A percentile compares a stretch with the other conserved stretches of the same genome.
Conservation (phyloP, 1,140 invertebrate species). For the Drosophila neocordata region DNA sequence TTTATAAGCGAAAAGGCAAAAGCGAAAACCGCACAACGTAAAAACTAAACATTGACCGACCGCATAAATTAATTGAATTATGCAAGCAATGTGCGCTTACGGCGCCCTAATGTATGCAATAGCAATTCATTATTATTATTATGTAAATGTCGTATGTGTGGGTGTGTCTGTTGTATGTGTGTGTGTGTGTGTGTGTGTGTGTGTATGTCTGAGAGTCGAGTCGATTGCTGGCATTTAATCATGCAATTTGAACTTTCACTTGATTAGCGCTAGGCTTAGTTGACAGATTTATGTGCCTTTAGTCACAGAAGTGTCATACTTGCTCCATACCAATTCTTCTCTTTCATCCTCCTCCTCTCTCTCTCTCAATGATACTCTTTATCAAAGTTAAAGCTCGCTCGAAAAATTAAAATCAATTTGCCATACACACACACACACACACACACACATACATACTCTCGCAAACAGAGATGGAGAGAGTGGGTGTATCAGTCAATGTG, state of each 20-base stretch:
- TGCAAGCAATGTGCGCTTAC: conserved; percentile 41
- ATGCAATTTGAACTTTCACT: conserved; percentile 65
- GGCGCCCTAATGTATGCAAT: conserved; percentile 24
- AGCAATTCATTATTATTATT: conserved; percentile 55
- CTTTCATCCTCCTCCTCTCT: neutral
- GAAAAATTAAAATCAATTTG: conserved; percentile 70
- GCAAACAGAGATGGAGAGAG: too few relatives aligned
- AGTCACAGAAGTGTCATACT: neutral
- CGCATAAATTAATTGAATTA: conserved; percentile 81
- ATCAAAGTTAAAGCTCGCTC: conserved; percentile 28
- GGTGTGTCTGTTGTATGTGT: neutral
- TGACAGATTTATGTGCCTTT: conserved; percentile 59
- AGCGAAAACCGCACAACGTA: conserved; percentile 47
- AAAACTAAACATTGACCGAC: conserved; percentile 76
- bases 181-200: conserved; percentile 26
- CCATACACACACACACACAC: conserved; percentile 18
- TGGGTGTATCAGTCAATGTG: neutral
- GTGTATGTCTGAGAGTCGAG: conserved; percentile 26
- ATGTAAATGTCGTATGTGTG: conserved; percentile 49
- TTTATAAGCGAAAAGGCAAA: conserved; percentile 64
- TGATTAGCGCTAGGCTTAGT: conserved; percentile 62
- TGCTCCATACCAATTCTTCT: conserved; percentile 7
- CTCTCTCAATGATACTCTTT: neutral
- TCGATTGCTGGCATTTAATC: conserved; percentile 51
- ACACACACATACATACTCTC: too few relatives aligned